Base-by-base conservation (phyloP, 2,113 vertebrate species). In the Struthidea cinerea region DNA sequence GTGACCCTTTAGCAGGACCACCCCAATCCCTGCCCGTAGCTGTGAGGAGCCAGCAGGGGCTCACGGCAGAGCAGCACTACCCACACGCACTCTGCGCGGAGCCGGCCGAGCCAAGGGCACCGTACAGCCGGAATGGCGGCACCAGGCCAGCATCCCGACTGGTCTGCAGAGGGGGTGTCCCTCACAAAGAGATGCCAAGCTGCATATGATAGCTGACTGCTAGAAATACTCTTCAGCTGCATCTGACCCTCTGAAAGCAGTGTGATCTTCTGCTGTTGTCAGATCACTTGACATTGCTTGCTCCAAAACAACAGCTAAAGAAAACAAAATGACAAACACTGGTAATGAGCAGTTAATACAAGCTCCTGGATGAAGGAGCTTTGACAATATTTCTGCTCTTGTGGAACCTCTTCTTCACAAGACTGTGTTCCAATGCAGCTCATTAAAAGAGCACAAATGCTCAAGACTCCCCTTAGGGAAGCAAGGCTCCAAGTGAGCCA, bases 321-420 rank as follows among this genome's bases (percentile, higher is more conserved):
- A 92, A 71, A 91, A 92, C 65, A 86, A 90, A 73, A 75, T 56
- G 69, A 96, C 90, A 64, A 86, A 81, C 50, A 61, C 33, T 93
- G 94, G 92, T 90, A 96, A 94, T 65, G 77, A 96, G 76, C 41
- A 91, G 82, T 57, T 85, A 87, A 82, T 79, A 77, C 60, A 71
- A 80, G 76, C 94, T 96, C 59, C 84, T 85, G 56, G 89, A 87
- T 73, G 93, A 95, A 97, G 75, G 84, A 91, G 94, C 84, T 95
- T 73, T 95, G 71, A 86, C 63, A 77, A 71, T 21, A 37, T 71
- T 90, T 86, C 85, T 56, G 44, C 60, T 90, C 60, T 47, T 46
- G 26, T 47, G 64, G 92, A 93, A 91, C 21, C 3, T 0, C 35
- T 49, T 46, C 80, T 71, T 92, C 76, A 75, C 41, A 78, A 65